Evolutionary conservation across 2,797 vertebrate species (phyloP).

Genomic region (Pseudocheirus occidentalis): DNA sequence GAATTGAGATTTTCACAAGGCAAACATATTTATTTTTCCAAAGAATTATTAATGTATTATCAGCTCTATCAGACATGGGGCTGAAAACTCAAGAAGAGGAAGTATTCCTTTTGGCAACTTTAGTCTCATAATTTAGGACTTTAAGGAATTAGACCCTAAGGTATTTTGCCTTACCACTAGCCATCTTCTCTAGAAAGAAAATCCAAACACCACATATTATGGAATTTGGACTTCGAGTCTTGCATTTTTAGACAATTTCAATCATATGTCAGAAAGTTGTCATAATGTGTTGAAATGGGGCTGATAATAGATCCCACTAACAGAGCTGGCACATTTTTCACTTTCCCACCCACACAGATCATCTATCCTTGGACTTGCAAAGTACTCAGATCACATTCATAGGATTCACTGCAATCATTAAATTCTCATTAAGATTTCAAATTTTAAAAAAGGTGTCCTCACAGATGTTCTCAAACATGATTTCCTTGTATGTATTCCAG

Average conservation of each 20-base stretch:
- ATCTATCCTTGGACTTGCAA: background rate
- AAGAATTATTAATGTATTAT: background rate
- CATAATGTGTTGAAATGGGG: conserved; percentile 34
- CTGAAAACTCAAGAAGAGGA: background rate
- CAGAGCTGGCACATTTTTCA: conserved; percentile 40
- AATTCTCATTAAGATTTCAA: background rate
- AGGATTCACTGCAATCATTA: background rate
- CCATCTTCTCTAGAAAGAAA: conserved; percentile 5
- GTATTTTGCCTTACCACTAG: background rate
- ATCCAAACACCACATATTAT: conserved; percentile 15
- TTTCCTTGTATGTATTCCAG: background rate
- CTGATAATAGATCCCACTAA: background rate
- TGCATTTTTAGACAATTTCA: background rate
- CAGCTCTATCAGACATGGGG: background rate
- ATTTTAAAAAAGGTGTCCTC: background rate
- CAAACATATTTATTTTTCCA: background rate
- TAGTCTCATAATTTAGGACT: background rate
- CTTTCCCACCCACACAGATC: conserved; percentile 1
- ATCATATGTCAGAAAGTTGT: conserved; percentile 39
- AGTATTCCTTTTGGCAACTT: rapidly evolving
- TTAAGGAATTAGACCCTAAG: conserved; percentile 2
- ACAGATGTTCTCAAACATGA: background rate
- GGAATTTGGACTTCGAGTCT: conserved; percentile 50
- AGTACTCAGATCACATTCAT: rapidly evolving
- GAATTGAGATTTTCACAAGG: background rate